Evolutionary conservation across 92 coral and sea anemone species (phyloP), one percentile per base, ranked within the genome.

Genomic region (Phenganax subtilis): DNA sequence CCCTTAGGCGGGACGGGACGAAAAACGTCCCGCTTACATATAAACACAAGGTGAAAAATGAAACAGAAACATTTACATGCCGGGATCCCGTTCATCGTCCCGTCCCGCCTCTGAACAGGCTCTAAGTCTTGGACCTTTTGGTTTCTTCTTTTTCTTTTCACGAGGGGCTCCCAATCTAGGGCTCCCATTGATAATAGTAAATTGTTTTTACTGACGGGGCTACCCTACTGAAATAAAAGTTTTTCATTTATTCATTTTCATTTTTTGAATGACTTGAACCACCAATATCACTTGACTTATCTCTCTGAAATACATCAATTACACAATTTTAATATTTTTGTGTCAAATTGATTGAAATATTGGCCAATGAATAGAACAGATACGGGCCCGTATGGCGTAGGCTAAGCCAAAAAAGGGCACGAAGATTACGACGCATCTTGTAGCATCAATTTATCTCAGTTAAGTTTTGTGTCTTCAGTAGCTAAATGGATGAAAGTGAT

Each of bases 71-170:
- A 20, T 20, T 20, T 20, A 20, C 25, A 20, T 0, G 25, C 25
- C 25, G 25, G 25, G 25, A 20, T 20, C 25, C 25, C 25, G 25
- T 20, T 20, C 25, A 20, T 20, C 25, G 25, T 20, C 25, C 25
- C 25, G 25, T 20, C 25, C 25, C 25, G 25, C 25, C 25, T 20
- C 25, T 20, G 25, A 20, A 20, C 25, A 20, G 25, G 25, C 25
- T 20, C 93, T 91, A 60, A 93, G 87, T 83, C 88, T 88, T 81
- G 97, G 97, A 0, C 97, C 97, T 62, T 88, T 86, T 77, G 85
- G 86, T 82, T 37, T 37, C 47, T 85, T 93, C 76, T 89, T 91
- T 54, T 88, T 87, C 84, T 91, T 87, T 81, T 89, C 83, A 73
- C 84, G 86, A 71, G 25, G 25, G 25, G 25, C 25, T 20, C 25